A percentile compares a stretch with the other conserved stretches of the same genome.
Conservation (phyloP, 2,113 vertebrate genomes). For the Tor tambroides region DNA sequence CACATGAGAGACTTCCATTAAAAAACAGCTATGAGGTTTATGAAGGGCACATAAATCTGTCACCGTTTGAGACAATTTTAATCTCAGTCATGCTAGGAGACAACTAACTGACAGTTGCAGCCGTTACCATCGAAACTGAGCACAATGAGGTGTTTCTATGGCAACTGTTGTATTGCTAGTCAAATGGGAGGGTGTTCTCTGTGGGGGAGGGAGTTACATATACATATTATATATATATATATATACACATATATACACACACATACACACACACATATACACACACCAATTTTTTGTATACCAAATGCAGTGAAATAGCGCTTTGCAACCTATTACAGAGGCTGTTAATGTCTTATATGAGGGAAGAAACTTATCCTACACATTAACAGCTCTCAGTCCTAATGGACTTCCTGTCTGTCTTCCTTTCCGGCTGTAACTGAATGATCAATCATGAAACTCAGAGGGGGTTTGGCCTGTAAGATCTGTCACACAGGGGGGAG, state of each 20-base stretch:
- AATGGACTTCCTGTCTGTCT: conserved; percentile 45
- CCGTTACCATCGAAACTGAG: conserved; percentile 48
- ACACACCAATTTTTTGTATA: no score
- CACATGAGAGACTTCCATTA: conserved; percentile 23
- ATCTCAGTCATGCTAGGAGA: conserved; percentile 1
- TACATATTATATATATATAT: no score
- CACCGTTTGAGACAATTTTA: background rate
- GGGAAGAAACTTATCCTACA: background rate
- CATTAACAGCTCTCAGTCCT: conserved; percentile 19
- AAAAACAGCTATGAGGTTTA: background rate
- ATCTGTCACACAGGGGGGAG: background rate
- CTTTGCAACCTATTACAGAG: background rate
- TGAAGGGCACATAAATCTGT: background rate
- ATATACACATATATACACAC: no score
- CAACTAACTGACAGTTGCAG: conserved; percentile 25
- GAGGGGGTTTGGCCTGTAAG: background rate
- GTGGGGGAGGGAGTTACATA: background rate
- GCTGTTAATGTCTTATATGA: background rate
- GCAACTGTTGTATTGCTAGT: conserved; percentile 36
- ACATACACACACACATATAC: no score
- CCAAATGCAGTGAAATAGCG: background rate
- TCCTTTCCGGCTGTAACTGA: conserved; percentile 28
- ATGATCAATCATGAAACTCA: conserved; percentile 22
- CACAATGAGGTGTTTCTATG: conserved; percentile 53
- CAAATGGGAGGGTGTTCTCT: conserved; percentile 30